A percentile compares a stretch with the other conserved stretches of the same genome.
These are phyloP conservation scores for Ligdia adustata DNA, from an alignment of 2,888 invertebrate species.

Conservation along the genomic window DNA sequence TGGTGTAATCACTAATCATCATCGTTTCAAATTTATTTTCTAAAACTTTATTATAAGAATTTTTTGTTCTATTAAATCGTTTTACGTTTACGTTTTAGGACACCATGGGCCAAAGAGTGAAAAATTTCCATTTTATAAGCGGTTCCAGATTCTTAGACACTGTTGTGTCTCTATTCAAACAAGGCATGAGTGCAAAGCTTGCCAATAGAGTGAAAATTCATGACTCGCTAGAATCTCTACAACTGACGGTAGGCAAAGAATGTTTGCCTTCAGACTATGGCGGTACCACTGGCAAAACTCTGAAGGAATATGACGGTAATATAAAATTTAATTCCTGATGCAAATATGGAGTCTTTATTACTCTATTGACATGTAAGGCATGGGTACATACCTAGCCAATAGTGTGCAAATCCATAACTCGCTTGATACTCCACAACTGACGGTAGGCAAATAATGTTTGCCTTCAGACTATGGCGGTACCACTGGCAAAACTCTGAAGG, in stretches of 20 bases:
- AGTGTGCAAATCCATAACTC: constrained; percentile 41
- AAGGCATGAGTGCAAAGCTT: constrained; percentile 44
- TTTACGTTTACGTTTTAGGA: too few relatives aligned
- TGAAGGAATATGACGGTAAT: constrained; percentile 43
- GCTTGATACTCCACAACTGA: constrained; percentile 40
- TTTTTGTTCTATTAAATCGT: too few relatives aligned
- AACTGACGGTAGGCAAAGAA: constrained; percentile 40
- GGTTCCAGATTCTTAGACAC: constrained; percentile 45
- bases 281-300: constrained; percentile 38
- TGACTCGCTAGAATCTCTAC: constrained; percentile 37
- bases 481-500: constrained; percentile 33
- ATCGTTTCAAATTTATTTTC: too few relatives aligned
- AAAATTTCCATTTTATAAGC: constrained; percentile 42
- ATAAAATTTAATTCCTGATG: too few relatives aligned
- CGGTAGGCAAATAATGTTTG: constrained; percentile 40
- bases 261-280: constrained; percentile 47
- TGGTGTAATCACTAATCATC: too few relatives aligned
- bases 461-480: constrained; percentile 52
- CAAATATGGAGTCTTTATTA: too few relatives aligned
- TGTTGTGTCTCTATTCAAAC: constrained; percentile 39
- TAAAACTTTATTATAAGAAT: too few relatives aligned
- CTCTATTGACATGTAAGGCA: constrained; percentile 40
- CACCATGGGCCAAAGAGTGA: constrained; percentile 42
- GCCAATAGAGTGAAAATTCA: constrained; percentile 41
- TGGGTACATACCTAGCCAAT: constrained; percentile 42